phyloP scores from a whole-genome alignment of 2,113 vertebrate genomes.

The Motacilla alba region DNA sequence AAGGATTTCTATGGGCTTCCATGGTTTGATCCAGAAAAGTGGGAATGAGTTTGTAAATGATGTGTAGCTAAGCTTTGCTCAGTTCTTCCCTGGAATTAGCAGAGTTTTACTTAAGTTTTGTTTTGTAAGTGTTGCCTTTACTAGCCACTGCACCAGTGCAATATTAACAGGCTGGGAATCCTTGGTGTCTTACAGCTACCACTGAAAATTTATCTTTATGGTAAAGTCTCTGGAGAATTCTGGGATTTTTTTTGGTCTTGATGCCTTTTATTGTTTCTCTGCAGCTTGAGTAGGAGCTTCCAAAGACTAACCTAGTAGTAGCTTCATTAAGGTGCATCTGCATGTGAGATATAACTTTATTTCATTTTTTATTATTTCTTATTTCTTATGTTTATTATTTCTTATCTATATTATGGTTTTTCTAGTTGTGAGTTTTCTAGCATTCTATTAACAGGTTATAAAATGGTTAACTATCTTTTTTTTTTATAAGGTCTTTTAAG shows the following conservation, averaged over 20 bases:
- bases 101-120: not conserved
- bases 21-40: not conserved
- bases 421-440: not conserved
- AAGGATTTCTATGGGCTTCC: not conserved
- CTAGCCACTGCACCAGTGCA: not conserved
- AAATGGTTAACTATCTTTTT: not conserved
- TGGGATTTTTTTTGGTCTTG: constrained; percentile 68
- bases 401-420: not conserved
- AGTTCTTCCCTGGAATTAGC: not conserved
- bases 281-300: not conserved
- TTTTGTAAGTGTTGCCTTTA: not conserved
- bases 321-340: not conserved
- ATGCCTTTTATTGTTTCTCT: constrained; percentile 61
- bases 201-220: constrained; percentile 45
- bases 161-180: not conserved
- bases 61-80: not conserved
- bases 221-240: not conserved
- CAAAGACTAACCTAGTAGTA: not conserved
- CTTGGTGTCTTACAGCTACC: not conserved
- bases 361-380: not conserved
- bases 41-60: not conserved
- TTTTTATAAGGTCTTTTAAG: not conserved
- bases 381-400: not conserved
- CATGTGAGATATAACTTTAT: not conserved
- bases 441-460: not conserved